phyloP scores from a whole-genome alignment of 35 echinoderm and acorn worm species.

The Apostichopus parvimensis region DNA sequence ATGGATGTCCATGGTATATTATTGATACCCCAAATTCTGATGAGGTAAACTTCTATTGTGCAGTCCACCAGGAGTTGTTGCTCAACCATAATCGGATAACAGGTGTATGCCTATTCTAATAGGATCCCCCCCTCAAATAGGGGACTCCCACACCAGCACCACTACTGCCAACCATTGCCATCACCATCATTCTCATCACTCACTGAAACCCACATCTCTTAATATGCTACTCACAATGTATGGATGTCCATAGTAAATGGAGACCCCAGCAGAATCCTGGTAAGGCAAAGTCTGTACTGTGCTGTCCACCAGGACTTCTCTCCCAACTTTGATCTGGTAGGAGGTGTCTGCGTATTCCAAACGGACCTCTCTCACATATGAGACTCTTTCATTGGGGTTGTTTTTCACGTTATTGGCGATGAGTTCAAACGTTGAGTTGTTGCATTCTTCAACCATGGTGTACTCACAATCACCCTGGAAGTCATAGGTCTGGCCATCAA shows the following conservation, averaged over 20 bases:
- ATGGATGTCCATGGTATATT: too few relatives aligned
- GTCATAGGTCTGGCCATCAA: slow-evolving; percentile 62
- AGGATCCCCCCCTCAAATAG: too few relatives aligned
- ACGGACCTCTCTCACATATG: slow-evolving; percentile 56
- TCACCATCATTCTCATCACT: too few relatives aligned
- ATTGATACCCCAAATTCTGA: too few relatives aligned
- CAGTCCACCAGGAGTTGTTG: slow-evolving; percentile 40
- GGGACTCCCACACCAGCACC: too few relatives aligned
- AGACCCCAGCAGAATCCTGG: slow-evolving; percentile 42
- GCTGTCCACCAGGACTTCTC: slow-evolving; percentile 48
- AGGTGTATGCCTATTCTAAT: background rate
- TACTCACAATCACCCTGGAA: slow-evolving; percentile 86
- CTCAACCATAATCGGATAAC: slow-evolving; percentile 19
- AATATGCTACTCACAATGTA: slow-evolving; percentile 56
- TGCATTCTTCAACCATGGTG: slow-evolving; percentile 59
- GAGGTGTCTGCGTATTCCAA: slow-evolving; percentile 32
- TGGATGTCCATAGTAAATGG: slow-evolving; percentile 25
- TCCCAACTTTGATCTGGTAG: slow-evolving; percentile 26
- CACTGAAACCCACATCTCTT: background rate
- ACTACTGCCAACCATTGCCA: too few relatives aligned
- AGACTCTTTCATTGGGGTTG: slow-evolving; percentile 51
- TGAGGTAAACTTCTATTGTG: background rate
- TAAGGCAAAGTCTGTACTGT: slow-evolving; percentile 18
- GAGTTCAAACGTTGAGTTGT: slow-evolving; percentile 34
- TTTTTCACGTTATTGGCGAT: slow-evolving; percentile 56